Conservation (phyloP, 2,888 invertebrate genomes). For the Dasypolia templi region DNA sequence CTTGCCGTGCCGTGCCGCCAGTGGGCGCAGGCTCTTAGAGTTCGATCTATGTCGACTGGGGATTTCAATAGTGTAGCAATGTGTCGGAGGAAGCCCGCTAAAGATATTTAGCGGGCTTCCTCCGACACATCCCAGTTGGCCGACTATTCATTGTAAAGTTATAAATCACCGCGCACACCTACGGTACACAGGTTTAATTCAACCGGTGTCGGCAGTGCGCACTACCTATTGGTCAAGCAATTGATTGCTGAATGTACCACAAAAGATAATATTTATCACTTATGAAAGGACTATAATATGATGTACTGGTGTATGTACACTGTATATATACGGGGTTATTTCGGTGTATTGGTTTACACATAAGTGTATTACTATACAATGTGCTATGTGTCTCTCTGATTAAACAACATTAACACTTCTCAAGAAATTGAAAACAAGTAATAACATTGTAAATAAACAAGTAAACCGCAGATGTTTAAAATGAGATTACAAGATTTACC, state of each 20-base stretch:
- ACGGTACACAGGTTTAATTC: constrained; percentile 76
- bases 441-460: constrained; percentile 24
- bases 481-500: constrained; percentile 46
- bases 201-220: constrained; percentile 51
- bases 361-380: neutral
- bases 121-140: constrained; percentile 74
- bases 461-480: constrained; percentile 47
- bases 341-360: too few species aligned
- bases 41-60: constrained; percentile 65
- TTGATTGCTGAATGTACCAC: constrained; percentile 46
- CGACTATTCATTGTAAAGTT: constrained; percentile 78
- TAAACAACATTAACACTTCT: neutral
- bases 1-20: neutral
- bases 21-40: constrained; percentile 1
- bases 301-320: neutral
- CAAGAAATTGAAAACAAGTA: constrained; percentile 6
- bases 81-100: too few species aligned
- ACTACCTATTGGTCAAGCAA: constrained; percentile 34
- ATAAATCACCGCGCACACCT: constrained; percentile 78
- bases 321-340: neutral
- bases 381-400: neutral
- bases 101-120: constrained; percentile 74
- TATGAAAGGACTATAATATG: neutral
- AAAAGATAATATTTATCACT: constrained; percentile 52
- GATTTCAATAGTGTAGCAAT: constrained; percentile 77